Evolutionary conservation across 2,888 invertebrate species (phyloP), one percentile per base, ranked within the genome.

Genomic region (Drosophila gaucha): DNA sequence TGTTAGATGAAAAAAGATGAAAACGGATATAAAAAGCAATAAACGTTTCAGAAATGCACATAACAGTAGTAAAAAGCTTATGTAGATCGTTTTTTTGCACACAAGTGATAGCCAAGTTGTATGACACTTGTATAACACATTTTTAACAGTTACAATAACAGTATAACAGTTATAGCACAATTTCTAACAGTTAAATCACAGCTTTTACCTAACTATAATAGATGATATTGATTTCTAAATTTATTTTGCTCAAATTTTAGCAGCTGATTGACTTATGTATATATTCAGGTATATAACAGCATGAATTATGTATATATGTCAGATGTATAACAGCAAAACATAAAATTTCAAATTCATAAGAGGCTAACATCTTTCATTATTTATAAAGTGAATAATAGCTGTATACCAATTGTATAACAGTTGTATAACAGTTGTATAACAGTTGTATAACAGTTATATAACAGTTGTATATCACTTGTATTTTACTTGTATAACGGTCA

Each of bases 141-240:
- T 1, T n/a, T 5, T 30, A 67, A 46, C 33, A 36, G 20, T 33
- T 31, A n/a, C n/a, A n/a, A n/a, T n/a, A n/a, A n/a, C n/a, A n/a
- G 18, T 38, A 22, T 38, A 0, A 38, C n/a, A 12, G 2, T 22
- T 22, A n/a, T n/a, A n/a, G n/a, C n/a, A n/a, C n/a, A n/a, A n/a
- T n/a, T n/a, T n/a, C n/a, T n/a, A 24, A 31, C 9, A 43, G 10
- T 22, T 30, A 8, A 35, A 44, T 14, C 30, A 36, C 41, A 56
- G 4, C n/a, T n/a, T n/a, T n/a, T n/a, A n/a, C n/a, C n/a, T n/a
- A n/a, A n/a, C n/a, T n/a, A n/a, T n/a, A n/a, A n/a, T n/a, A n/a
- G n/a, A n/a, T n/a, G n/a, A n/a, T n/a, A n/a, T n/a, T n/a, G n/a
- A n/a, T n/a, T n/a, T n/a, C n/a, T n/a, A n/a, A n/a, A n/a, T n/a